Evolutionary conservation across 2,888 invertebrate species (phyloP).

Genomic region (Cephus runcator): DNA sequence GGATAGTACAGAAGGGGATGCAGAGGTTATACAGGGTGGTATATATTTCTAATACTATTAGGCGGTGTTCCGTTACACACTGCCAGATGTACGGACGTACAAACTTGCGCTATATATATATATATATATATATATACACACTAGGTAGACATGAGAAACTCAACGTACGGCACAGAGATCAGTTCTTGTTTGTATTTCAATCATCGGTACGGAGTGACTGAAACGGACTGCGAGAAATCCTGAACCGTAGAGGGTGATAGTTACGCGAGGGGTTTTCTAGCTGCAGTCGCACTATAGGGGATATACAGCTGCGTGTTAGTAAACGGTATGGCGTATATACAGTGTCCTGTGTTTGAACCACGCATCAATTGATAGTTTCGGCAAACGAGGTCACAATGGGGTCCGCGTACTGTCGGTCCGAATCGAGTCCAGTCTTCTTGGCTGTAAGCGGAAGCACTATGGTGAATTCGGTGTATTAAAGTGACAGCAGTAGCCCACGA

Average conservation of each 20-base stretch:
- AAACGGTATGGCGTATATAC: neutral
- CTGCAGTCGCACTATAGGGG: conserved; percentile 33
- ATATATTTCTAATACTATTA: conserved; percentile 65
- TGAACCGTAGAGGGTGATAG: neutral
- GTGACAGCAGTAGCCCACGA: neutral
- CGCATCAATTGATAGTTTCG: conserved; percentile 59
- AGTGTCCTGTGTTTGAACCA: neutral
- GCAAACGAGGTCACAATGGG: conserved; percentile 44
- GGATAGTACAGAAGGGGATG: neutral
- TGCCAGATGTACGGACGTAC: conserved; percentile 61
- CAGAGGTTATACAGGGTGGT: conserved; percentile 22
- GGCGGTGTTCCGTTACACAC: conserved; percentile 64
- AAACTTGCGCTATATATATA: neutral
- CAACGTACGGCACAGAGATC: conserved; percentile 2
- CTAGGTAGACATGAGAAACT: conserved; percentile 13
- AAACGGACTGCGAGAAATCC: neutral
- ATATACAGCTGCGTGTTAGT: neutral
- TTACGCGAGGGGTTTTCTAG: conserved; percentile 22
- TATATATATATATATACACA: neutral
- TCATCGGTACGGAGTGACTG: neutral
- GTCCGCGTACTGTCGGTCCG: neutral
- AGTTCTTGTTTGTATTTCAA: neutral
- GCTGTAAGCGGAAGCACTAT: neutral
- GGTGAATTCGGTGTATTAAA: neutral
- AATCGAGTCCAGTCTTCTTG: neutral